These are phyloP conservation scores for roundworm (Caenorhabditis elegans) DNA, from an alignment of 1,140 invertebrate genomes.

Conservation along the genomic window DNA sequence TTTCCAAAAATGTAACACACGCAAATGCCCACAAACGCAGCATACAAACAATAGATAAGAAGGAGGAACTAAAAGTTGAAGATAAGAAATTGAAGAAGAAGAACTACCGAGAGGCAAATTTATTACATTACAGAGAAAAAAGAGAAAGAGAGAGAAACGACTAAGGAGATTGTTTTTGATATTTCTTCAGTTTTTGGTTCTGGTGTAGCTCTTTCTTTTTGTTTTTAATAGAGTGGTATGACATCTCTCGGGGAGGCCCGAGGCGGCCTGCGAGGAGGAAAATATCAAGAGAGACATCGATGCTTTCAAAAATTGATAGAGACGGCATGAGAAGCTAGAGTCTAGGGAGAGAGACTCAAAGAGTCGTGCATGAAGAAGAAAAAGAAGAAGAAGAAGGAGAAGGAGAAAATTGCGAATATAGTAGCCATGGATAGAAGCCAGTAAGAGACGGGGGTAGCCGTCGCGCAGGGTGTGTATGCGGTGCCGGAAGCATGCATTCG, in stretches of 20 bases:
- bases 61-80: neutral
- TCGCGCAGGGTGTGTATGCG: neutral
- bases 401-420: too few relatives aligned
- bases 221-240: neutral
- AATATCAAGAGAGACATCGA: neutral
- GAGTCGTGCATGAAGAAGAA: neutral
- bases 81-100: neutral
- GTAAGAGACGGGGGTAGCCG: neutral
- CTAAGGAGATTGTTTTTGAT: too few relatives aligned
- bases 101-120: neutral
- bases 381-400: neutral
- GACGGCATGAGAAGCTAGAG: neutral
- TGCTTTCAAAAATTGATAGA: constrained; percentile 15
- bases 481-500: constrained; percentile 4
- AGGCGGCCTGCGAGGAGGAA: neutral
- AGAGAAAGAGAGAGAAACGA: too few relatives aligned
- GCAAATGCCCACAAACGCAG: neutral
- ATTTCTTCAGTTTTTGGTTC: too few relatives aligned
- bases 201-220: neutral
- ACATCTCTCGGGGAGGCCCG: neutral
- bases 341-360: neutral
- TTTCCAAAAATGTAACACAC: neutral
- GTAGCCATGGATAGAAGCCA: too few relatives aligned
- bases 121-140: too few relatives aligned
- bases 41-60: neutral